A percentile compares a stretch with the other conserved stretches of the same genome.
Evolutionary conservation across 2,113 vertebrate species (phyloP).

Genomic region (Xenopus borealis): DNA sequence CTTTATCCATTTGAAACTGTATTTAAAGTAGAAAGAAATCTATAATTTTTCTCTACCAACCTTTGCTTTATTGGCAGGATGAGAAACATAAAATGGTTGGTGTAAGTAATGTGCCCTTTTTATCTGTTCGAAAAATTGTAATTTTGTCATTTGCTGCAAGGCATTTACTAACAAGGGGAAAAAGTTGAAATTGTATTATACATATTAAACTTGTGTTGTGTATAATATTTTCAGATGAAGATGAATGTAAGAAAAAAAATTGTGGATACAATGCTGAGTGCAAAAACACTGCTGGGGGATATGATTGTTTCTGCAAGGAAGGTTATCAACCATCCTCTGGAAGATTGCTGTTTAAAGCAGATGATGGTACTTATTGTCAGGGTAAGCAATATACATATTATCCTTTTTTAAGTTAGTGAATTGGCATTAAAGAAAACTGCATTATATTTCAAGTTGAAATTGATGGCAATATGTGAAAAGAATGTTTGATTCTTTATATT

Average conservation of each 20-base stretch:
- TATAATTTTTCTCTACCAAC: constrained; percentile 19
- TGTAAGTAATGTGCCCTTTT: constrained; percentile 8
- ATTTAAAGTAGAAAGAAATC: constrained; percentile 19
- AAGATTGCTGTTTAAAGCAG: constrained; percentile 72
- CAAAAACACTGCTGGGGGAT: constrained; percentile 81
- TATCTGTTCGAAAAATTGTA: constrained; percentile 1
- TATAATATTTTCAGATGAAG: constrained; percentile 74
- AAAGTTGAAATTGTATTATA: constrained; percentile 53
- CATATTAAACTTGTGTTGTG: constrained; percentile 63
- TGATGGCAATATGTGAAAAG: too few species aligned
- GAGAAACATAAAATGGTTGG: neutral
- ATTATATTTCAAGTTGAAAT: too few species aligned
- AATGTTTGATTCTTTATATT: too few species aligned
- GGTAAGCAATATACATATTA: constrained; percentile 68
- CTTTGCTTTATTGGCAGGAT: neutral
- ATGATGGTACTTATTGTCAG: constrained; percentile 75
- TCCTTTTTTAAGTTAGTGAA: constrained; percentile 54
- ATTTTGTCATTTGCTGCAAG: constrained; percentile 14
- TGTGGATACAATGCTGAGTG: constrained; percentile 83
- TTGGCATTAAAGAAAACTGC: constrained; percentile 47
- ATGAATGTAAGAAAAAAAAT: constrained; percentile 74
- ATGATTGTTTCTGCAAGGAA: constrained; percentile 82
- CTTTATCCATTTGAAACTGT: constrained; percentile 15
- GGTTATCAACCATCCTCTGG: constrained; percentile 81
- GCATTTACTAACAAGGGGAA: constrained; percentile 52